phyloP scores from a whole-genome alignment of 1,140 invertebrate genomes.

The Tachypleus tridentatus region DNA sequence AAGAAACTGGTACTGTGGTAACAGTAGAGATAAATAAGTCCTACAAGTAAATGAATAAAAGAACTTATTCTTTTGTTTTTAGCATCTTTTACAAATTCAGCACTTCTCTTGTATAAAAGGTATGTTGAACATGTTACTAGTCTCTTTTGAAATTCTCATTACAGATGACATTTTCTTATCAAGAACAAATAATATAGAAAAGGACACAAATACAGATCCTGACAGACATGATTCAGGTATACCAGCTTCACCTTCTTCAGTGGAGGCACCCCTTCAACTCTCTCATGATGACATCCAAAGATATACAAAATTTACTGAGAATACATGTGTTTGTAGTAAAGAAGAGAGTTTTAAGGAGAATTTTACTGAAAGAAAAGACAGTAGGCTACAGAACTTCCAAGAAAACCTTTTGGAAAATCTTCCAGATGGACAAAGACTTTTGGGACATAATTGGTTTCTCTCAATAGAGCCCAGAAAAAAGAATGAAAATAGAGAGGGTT shows the following conservation, averaged over 20 bases:
- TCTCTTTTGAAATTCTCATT: background rate
- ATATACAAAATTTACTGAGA: background rate
- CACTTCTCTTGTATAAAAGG: no score
- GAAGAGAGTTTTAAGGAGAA: constrained; percentile 3
- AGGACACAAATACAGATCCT: constrained; percentile 30
- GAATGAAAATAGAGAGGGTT: background rate
- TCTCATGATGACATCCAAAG: no score
- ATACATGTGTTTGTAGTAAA: background rate
- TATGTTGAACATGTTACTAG: no score
- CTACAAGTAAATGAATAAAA: no score
- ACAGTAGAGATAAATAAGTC: no score
- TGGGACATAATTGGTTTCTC: background rate
- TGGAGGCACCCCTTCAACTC: no score
- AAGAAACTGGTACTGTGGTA: no score
- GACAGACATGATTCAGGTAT: no score
- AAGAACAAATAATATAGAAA: constrained; percentile 41
- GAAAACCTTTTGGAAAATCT: background rate
- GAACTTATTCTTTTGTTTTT: no score
- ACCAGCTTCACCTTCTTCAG: no score
- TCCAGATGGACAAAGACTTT: background rate
- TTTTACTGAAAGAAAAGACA: constrained; percentile 1
- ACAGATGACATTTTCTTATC: constrained; percentile 27
- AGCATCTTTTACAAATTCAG: no score
- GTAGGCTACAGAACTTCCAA: background rate
- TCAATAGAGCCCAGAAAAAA: constrained; percentile 3